Percentiles rank a stretch among this genome's conserved stretches.
Evolutionary conservation across 1,140 invertebrate genomes (phyloP).

Genomic region (Drosophila bifasciata): DNA sequence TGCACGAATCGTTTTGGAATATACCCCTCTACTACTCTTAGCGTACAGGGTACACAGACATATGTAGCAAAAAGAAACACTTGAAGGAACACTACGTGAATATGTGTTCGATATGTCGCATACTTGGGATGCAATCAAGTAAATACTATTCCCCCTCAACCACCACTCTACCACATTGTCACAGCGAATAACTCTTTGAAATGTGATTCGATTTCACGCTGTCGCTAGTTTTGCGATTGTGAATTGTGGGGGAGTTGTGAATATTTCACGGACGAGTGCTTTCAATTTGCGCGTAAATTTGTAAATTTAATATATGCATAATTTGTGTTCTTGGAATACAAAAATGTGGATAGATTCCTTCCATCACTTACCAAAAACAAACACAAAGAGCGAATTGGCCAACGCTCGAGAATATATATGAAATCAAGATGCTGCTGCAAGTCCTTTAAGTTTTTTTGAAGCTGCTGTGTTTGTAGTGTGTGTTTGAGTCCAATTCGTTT

Average conservation of each 20-base stretch:
- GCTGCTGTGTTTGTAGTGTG: slow-evolving; percentile 6
- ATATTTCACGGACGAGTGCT: slow-evolving; percentile 64
- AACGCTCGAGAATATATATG: slow-evolving; percentile 21
- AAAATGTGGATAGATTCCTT: slow-evolving; percentile 17
- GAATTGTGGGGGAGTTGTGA: slow-evolving; percentile 49
- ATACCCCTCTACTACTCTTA: too few species aligned
- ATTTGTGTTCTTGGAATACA: too few species aligned
- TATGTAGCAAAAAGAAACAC: not conserved
- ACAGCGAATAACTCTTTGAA: slow-evolving; percentile 51
- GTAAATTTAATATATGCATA: slow-evolving; percentile 46
- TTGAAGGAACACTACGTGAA: too few species aligned
- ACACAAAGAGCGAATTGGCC: slow-evolving; percentile 29
- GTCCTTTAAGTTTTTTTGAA: slow-evolving; percentile 27
- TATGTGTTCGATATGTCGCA: not conserved
- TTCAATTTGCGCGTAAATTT: slow-evolving; percentile 33
- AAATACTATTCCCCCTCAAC: slow-evolving; percentile 1
- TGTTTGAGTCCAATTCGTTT: slow-evolving; percentile 15
- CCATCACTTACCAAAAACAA: slow-evolving; percentile 39
- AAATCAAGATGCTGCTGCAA: slow-evolving; percentile 11
- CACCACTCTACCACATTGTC: slow-evolving; percentile 7
- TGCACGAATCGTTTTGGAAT: too few species aligned
- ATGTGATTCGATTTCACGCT: slow-evolving; percentile 18
- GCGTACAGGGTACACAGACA: too few species aligned
- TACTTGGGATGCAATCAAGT: slow-evolving; percentile 1
- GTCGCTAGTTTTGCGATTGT: slow-evolving; percentile 3